A percentile compares a stretch with the other conserved stretches of the same genome.
Evolutionary conservation across 2,888 invertebrate species (phyloP).

Genomic region (Drosophila diplacantha): DNA sequence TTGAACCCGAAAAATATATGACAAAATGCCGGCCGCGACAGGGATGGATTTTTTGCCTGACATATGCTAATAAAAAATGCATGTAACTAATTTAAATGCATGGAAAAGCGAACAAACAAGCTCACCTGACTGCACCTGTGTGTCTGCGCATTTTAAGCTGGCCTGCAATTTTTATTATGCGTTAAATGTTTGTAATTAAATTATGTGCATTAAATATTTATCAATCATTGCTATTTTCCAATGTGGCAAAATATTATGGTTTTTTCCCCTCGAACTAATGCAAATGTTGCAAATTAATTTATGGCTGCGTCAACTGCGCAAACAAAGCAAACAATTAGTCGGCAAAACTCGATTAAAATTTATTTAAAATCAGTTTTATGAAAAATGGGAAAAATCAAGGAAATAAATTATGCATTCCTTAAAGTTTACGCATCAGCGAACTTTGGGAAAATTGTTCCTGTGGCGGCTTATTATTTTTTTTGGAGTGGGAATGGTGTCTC

Average conservation of each 20-base stretch:
- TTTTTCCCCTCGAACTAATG: slow-evolving; percentile 19
- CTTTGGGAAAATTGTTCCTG: slow-evolving; percentile 11
- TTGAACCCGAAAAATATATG: slow-evolving; percentile 1
- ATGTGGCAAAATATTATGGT: slow-evolving; percentile 5
- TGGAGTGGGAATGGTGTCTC: neutral
- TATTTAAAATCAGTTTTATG: slow-evolving; percentile 5
- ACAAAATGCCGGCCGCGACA: slow-evolving; percentile 6
- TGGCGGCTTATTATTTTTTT: neutral
- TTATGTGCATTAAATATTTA: slow-evolving; percentile 56
- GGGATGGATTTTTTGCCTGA: slow-evolving; percentile 13
- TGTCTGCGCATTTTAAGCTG: slow-evolving; percentile 42
- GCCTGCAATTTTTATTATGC: slow-evolving; percentile 32
- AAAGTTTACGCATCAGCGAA: slow-evolving; percentile 28
- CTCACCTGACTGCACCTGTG: neutral
- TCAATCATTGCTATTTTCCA: slow-evolving; percentile 11
- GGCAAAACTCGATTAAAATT: slow-evolving; percentile 27
- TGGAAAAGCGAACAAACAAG: slow-evolving; percentile 36
- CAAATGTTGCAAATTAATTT: slow-evolving; percentile 49
- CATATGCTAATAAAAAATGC: slow-evolving; percentile 50
- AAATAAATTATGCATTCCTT: slow-evolving; percentile 19
- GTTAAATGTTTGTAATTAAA: slow-evolving; percentile 50
- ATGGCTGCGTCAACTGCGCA: slow-evolving; percentile 12
- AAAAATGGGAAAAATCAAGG: slow-evolving; percentile 1
- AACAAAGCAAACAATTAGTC: slow-evolving; percentile 44
- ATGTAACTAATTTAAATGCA: slow-evolving; percentile 66